Evolutionary conservation across 2,797 vertebrate species (phyloP).

Genomic region (Thripadectes ignobilis): DNA sequence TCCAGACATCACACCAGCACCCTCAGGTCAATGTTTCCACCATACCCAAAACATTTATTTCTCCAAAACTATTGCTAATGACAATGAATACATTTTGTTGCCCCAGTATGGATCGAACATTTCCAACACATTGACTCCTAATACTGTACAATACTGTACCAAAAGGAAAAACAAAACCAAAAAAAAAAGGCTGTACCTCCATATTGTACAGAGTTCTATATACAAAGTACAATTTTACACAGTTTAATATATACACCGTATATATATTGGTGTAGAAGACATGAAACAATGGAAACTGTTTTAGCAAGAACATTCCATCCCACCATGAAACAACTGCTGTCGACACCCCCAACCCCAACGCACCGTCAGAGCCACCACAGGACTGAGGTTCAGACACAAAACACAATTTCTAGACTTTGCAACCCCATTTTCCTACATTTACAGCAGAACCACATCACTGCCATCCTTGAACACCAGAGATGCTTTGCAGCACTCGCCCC

Average conservation of each 20-base stretch:
- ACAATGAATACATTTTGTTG: constrained; percentile 68
- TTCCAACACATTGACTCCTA: constrained; percentile 70
- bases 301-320: constrained; percentile 67
- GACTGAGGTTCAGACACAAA: neutral
- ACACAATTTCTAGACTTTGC: neutral
- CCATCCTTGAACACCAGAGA: neutral
- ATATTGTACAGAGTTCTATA: constrained; percentile 94
- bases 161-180: neutral
- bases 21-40: constrained; percentile 55
- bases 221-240: constrained; percentile 93
- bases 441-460: neutral
- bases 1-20: neutral
- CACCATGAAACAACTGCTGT: neutral
- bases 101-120: constrained; percentile 56
- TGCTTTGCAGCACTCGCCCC: neutral
- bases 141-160: constrained; percentile 74
- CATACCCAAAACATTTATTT: constrained; percentile 76
- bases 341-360: neutral
- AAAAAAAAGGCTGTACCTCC: constrained; percentile 85
- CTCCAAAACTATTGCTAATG: constrained; percentile 74
- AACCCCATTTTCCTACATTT: neutral
- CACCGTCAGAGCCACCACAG: neutral
- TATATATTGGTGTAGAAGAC: constrained; percentile 74
- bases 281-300: constrained; percentile 56
- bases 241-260: constrained; percentile 82